Percentiles rank a stretch among this genome's conserved stretches.
phyloP scores from a whole-genome alignment of 2,797 vertebrate genomes.

The Enteromius fasciolatus region DNA sequence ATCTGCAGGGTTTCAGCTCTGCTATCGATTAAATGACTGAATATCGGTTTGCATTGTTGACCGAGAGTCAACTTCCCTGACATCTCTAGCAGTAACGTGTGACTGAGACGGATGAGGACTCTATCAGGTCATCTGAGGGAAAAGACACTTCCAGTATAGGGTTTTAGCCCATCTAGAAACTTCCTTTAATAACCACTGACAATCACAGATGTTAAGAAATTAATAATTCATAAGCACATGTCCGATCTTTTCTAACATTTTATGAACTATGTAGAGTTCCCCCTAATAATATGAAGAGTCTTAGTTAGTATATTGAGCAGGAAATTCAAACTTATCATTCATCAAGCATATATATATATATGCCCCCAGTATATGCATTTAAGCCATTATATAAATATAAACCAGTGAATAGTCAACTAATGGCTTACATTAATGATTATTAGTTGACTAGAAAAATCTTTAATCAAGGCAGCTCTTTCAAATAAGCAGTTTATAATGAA shows the following conservation, averaged over 20 bases:
- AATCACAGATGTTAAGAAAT: neutral
- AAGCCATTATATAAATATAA: neutral
- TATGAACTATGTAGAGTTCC: neutral
- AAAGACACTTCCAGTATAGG: neutral
- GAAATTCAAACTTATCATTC: too few relatives aligned
- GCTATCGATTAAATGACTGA: slow-evolving; percentile 56
- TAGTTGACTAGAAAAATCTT: neutral
- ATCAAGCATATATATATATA: neutral
- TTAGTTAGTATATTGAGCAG: too few relatives aligned
- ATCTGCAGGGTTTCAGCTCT: slow-evolving; percentile 45
- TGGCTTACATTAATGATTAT: neutral
- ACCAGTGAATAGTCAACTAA: neutral
- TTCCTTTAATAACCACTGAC: neutral
- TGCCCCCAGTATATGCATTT: neutral
- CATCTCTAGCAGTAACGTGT: slow-evolving; percentile 39
- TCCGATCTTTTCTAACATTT: neutral
- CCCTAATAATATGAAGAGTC: neutral
- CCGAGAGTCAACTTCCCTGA: slow-evolving; percentile 36
- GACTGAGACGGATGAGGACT: slow-evolving; percentile 45
- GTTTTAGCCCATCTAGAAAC: neutral
- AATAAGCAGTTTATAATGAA: neutral
- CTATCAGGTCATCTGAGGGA: slow-evolving; percentile 27
- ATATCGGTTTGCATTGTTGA: slow-evolving; percentile 45
- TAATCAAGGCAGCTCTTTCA: neutral
- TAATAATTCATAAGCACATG: neutral